These are phyloP conservation scores for Halocaridina rubra DNA, from an alignment of 2,888 invertebrate genomes.

Conservation along the genomic window DNA sequence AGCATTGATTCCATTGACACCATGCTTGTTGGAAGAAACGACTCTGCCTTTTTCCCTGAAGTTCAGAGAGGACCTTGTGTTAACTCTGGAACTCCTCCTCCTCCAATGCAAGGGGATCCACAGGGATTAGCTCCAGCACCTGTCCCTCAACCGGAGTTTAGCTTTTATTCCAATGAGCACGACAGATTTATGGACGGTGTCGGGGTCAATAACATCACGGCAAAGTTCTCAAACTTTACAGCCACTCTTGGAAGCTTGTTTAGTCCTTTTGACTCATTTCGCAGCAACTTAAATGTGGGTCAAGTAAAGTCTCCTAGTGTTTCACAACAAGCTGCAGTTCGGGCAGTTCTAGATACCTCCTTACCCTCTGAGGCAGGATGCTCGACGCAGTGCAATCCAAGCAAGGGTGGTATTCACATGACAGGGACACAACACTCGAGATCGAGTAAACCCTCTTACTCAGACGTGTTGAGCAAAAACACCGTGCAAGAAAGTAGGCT, in stretches of 20 bases:
- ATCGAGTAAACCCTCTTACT: slow-evolving; percentile 52
- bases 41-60: slow-evolving; percentile 37
- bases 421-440: slow-evolving; percentile 16
- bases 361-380: background rate
- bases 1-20: slow-evolving; percentile 46
- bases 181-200: slow-evolving; percentile 31
- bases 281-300: slow-evolving; percentile 41
- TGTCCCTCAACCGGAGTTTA: slow-evolving; percentile 22
- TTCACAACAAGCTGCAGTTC: slow-evolving; percentile 9
- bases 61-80: slow-evolving; percentile 21
- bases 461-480: slow-evolving; percentile 57
- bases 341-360: background rate
- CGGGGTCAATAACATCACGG: slow-evolving; percentile 41
- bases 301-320: slow-evolving; percentile 10
- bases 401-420: background rate
- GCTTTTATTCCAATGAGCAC: slow-evolving; percentile 48
- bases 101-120: slow-evolving; percentile 26
- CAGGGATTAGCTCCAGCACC: slow-evolving; percentile 13
- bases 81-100: slow-evolving; percentile 37
- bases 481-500: slow-evolving; percentile 42
- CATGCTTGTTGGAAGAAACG: slow-evolving; percentile 36
- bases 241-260: slow-evolving; percentile 56
- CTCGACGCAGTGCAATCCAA: slow-evolving; percentile 10
- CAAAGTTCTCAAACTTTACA: slow-evolving; percentile 52
- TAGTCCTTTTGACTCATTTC: slow-evolving; percentile 48